phyloP scores from a whole-genome alignment of 2,888 invertebrate species.

The Philereme transversata region DNA sequence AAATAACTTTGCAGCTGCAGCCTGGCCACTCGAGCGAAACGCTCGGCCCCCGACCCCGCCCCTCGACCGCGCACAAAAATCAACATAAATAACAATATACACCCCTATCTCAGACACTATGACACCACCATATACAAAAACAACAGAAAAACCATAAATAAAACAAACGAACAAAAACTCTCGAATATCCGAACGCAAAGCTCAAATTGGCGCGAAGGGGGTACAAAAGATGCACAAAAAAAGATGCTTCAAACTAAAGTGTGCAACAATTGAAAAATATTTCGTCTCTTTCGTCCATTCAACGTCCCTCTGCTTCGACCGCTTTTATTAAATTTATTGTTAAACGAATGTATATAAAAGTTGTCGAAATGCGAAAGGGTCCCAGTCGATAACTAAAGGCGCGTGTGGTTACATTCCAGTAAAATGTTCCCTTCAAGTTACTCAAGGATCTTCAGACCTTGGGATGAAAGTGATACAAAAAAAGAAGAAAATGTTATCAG shows the following conservation, averaged over 20 bases:
- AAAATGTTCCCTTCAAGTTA: constrained; percentile 71
- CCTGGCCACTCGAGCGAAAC: constrained; percentile 69
- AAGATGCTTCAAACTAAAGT: constrained; percentile 55
- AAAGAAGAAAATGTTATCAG: constrained; percentile 37
- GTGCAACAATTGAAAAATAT: constrained; percentile 84
- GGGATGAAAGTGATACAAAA: constrained; percentile 80
- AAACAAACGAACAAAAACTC: constrained; percentile 37
- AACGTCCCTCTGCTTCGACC: constrained; percentile 76
- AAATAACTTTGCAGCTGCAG: constrained; percentile 76
- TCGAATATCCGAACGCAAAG: constrained; percentile 37
- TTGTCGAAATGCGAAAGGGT: constrained; percentile 76
- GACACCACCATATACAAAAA: constrained; percentile 50
- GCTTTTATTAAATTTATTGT: constrained; percentile 83
- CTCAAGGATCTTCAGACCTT: constrained; percentile 85
- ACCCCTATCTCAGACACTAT: constrained; percentile 81
- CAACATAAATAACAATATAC: constrained; percentile 84
- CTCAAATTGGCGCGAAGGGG: constrained; percentile 33
- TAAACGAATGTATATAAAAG: constrained; percentile 82
- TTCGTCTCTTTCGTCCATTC: constrained; percentile 80
- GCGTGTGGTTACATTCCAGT: constrained; percentile 60
- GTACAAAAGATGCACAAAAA: constrained; percentile 42
- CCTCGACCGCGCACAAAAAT: constrained; percentile 76
- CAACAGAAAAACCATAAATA: constrained; percentile 38
- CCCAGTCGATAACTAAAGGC: constrained; percentile 67
- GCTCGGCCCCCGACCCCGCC: constrained; percentile 77